Percentiles rank a stretch among this genome's conserved stretches.
phyloP scores from a whole-genome alignment of 2,797 vertebrate genomes.

The Mus spretus region DNA sequence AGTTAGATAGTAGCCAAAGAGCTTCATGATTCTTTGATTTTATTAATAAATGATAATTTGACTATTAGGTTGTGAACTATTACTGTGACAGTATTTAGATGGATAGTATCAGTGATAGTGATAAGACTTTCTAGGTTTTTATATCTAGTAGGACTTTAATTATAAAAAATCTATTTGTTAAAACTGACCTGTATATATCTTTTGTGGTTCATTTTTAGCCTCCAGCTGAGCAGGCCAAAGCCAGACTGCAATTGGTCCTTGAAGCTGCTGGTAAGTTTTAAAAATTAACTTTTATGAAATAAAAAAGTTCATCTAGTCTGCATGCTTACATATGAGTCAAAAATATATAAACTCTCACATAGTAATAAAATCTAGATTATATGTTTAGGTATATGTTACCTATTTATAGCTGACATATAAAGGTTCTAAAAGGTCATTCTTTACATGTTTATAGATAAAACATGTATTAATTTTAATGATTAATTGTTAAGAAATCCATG shows the following conservation, averaged over 20 bases:
- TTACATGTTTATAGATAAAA: conserved; percentile 42
- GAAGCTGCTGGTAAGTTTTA: conserved; percentile 95
- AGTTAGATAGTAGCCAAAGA: conserved; percentile 17
- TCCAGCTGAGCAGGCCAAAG: conserved; percentile 97
- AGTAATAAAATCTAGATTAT: conserved; percentile 21
- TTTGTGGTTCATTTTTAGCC: conserved; percentile 91
- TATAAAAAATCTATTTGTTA: conserved; percentile 63
- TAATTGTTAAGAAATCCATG: conserved; percentile 38
- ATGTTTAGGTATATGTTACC: background rate
- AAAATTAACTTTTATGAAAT: conserved; percentile 73
- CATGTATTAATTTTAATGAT: conserved; percentile 27
- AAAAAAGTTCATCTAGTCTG: conserved; percentile 19
- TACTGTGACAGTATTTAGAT: conserved; percentile 14
- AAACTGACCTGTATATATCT: conserved; percentile 56
- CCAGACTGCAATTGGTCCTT: conserved; percentile 95
- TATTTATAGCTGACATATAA: background rate
- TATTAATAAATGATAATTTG: conserved; percentile 32
- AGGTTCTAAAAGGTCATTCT: background rate
- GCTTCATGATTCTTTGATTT: background rate
- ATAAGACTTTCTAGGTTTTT: conserved; percentile 18
- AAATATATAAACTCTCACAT: background rate
- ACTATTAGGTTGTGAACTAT: background rate
- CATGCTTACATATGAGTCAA: background rate
- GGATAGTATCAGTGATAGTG: background rate
- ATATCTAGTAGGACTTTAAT: conserved; percentile 26